phyloP scores from a whole-genome alignment of 1,140 invertebrate genomes.

The Thaumatotibia leucotreta region DNA sequence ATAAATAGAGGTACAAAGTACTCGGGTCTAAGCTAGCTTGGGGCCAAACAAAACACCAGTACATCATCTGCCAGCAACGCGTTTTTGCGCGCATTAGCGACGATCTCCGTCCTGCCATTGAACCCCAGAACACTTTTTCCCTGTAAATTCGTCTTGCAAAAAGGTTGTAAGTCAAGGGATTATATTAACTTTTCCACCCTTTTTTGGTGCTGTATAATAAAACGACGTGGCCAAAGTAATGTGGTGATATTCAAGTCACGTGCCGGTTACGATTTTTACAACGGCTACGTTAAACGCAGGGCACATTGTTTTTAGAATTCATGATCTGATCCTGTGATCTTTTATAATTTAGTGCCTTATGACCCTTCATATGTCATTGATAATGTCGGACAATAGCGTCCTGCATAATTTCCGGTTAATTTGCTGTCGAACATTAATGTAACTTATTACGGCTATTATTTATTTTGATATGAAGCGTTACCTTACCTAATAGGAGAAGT shows the following conservation, averaged over 20 bases:
- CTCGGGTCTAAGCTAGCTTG: neutral
- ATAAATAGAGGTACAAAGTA: neutral
- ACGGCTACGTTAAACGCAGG: neutral
- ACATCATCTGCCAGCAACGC: conserved; percentile 1
- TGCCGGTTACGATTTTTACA: conserved; percentile 10
- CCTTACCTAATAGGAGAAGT: neutral
- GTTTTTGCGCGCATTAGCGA: conserved; percentile 10
- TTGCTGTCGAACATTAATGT: neutral
- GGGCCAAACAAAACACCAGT: neutral
- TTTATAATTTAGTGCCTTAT: neutral
- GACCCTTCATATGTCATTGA: conserved; percentile 7
- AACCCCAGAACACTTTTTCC: neutral
- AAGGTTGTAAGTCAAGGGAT: neutral
- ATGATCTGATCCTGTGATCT: conserved; percentile 2
- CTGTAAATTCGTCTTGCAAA: neutral
- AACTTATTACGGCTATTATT: neutral
- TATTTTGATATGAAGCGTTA: neutral
- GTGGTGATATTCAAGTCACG: neutral
- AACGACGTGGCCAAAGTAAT: neutral
- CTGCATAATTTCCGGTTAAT: conserved; percentile 1
- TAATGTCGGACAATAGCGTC: neutral
- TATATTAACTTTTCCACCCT: neutral
- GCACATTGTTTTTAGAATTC: conserved; percentile 13
- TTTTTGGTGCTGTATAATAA: neutral
- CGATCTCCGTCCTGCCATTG: neutral